Evolutionary conservation across 2,113 vertebrate species (phyloP).

Genomic region (Alethe castanea): DNA sequence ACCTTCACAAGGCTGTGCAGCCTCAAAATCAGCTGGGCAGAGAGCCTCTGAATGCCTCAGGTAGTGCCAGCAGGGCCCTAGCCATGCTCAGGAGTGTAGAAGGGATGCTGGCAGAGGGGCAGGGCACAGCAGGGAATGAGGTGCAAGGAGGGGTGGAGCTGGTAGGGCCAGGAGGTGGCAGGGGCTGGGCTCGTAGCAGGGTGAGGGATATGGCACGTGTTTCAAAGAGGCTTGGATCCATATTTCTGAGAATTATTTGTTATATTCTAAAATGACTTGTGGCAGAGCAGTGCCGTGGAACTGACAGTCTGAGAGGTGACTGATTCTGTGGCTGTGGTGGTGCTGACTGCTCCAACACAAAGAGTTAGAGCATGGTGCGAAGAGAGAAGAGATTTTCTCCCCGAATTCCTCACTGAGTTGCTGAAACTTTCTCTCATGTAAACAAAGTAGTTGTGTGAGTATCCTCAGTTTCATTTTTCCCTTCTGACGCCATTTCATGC

Average conservation of each 20-base stretch:
- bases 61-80: background rate
- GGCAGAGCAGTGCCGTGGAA: background rate
- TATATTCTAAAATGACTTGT: background rate
- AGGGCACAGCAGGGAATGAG: no score
- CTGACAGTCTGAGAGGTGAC: background rate
- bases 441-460: background rate
- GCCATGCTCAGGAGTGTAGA: accelerated
- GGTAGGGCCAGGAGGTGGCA: background rate
- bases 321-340: background rate
- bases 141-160: accelerated
- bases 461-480: background rate
- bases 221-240: background rate
- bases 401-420: accelerated
- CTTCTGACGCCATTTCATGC: background rate
- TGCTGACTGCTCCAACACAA: accelerated
- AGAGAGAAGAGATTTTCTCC: background rate
- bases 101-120: background rate
- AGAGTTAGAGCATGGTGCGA: accelerated
- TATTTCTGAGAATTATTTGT: background rate
- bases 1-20: background rate
- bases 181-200: no score
- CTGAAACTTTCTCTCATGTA: background rate
- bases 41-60: background rate
- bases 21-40: accelerated
- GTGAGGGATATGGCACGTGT: accelerated